These are phyloP conservation scores for Epirrhoe tristata DNA, from an alignment of 2,888 invertebrate species.

Conservation along the genomic window DNA sequence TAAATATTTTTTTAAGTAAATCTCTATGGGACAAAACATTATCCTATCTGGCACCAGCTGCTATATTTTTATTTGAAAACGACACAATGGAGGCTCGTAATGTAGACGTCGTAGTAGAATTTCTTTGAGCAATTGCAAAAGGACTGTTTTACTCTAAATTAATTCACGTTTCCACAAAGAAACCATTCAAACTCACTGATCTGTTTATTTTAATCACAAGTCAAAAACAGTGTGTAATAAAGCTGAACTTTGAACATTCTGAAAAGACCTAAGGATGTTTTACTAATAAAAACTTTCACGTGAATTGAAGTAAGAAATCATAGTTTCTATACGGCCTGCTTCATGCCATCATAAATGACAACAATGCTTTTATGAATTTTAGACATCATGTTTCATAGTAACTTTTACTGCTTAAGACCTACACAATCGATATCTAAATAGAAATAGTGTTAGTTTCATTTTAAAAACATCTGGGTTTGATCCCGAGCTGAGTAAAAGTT, in stretches of 20 bases:
- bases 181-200: conserved; percentile 21
- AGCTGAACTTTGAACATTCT: conserved; percentile 2
- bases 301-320: neutral
- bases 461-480: too few relatives aligned
- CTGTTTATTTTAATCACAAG: conserved; percentile 20
- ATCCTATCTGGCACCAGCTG: conserved; percentile 52
- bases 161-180: conserved; percentile 16
- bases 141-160: conserved; percentile 24
- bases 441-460: too few relatives aligned
- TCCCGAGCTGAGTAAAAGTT: too few relatives aligned
- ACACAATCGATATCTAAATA: too few relatives aligned
- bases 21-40: conserved; percentile 32
- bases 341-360: neutral
- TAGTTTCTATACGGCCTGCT: neutral
- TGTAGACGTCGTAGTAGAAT: conserved; percentile 42
- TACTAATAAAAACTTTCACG: neutral
- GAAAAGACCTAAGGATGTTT: neutral
- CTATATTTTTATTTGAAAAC: conserved; percentile 49
- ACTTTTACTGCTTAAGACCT: too few relatives aligned
- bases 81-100: conserved; percentile 48
- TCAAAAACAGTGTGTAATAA: conserved; percentile 8
- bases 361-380: too few relatives aligned
- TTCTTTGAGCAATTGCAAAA: conserved; percentile 34
- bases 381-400: too few relatives aligned
- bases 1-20: conserved; percentile 14